Percentiles rank a stretch among this genome's conserved stretches.
Conservation (phyloP, 2,113 vertebrate species). For the Plotosus lineatus region DNA sequence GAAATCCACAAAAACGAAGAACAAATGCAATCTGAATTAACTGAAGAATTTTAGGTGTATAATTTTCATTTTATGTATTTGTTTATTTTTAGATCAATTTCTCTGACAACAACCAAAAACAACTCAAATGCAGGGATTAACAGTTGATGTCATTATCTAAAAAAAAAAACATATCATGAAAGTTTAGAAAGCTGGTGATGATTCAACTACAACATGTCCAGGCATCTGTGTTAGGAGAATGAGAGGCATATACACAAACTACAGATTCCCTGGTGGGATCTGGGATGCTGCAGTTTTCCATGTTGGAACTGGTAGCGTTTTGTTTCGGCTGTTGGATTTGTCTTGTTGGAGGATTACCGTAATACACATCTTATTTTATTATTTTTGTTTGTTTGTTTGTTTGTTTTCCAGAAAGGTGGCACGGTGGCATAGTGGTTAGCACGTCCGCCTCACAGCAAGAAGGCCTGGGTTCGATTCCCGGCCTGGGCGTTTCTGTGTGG, state of each 20-base stretch:
- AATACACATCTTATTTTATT: too few relatives aligned
- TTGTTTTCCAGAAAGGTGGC: too few relatives aligned
- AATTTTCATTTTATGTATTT: too few relatives aligned
- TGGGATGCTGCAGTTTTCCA: not conserved
- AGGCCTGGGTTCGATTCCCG: too few relatives aligned
- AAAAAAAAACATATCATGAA: not conserved
- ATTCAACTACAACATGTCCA: not conserved
- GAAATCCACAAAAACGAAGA: not conserved
- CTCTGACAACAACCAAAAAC: too few relatives aligned
- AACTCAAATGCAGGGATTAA: not conserved
- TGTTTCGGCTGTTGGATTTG: too few relatives aligned
- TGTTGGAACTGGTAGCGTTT: not conserved
- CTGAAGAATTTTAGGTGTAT: not conserved
- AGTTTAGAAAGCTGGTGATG: not conserved
- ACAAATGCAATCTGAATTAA: not conserved
- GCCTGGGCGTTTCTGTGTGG: too few relatives aligned
- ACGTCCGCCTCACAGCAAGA: too few relatives aligned
- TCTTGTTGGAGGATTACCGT: too few relatives aligned
- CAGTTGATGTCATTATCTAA: not conserved
- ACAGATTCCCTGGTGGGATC: not conserved
- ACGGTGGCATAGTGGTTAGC: too few relatives aligned
- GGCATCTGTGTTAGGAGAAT: not conserved
- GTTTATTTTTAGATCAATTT: too few relatives aligned
- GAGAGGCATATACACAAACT: not conserved
- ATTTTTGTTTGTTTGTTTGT: too few relatives aligned